Evolutionary conservation across 2,888 invertebrate species (phyloP), one percentile per base, ranked within the genome.

Genomic region (Amiota minor): DNA sequence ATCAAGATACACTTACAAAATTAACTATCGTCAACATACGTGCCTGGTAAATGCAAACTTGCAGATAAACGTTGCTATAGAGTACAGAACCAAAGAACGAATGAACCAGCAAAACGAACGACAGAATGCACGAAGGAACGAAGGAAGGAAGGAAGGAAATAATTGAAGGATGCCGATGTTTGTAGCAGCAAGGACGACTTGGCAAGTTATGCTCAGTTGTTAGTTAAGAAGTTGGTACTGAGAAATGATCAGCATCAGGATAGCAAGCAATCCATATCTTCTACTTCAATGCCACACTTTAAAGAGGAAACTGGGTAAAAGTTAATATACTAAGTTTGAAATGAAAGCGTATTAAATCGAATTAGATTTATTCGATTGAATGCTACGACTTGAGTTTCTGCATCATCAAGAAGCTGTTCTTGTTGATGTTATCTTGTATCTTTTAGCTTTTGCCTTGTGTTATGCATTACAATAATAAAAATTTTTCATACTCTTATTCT

Each of bases 11-110:
- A 83, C 83, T 83, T 83, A 83, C 84, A 84, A 83, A 83, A 83
- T 83, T 83, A 83, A 84, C 84, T 84, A 83, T 84, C 83, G 84
- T 83, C 83, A 83, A 84, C 83, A 84, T 83, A 83, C 83, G 83
- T 83, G 83, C 83, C 76, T 77, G 82, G 83, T 80, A 83, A 83
- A 83, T 84, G 84, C 84, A 83, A 83, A 84, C 83, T 83, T 81
- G 84, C 75, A 83, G 81, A 83, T 83, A 84, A 83, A 83, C 80
- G 79, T 77, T 72, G 73, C 68, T 18, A 59, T 35, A 61, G 67
- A 71, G 72, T 72, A 71, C 72, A 67, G 70, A 64, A 71, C 69
- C 71, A 68, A 74, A 53, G 56, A 68, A 59, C 45, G 35, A 35
- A 23, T 53, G 11, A 74, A 76, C 68, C 35, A 67, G 74, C 72